phyloP scores from a whole-genome alignment of 2,113 vertebrate species.

The Benitochromis conjunctus region DNA sequence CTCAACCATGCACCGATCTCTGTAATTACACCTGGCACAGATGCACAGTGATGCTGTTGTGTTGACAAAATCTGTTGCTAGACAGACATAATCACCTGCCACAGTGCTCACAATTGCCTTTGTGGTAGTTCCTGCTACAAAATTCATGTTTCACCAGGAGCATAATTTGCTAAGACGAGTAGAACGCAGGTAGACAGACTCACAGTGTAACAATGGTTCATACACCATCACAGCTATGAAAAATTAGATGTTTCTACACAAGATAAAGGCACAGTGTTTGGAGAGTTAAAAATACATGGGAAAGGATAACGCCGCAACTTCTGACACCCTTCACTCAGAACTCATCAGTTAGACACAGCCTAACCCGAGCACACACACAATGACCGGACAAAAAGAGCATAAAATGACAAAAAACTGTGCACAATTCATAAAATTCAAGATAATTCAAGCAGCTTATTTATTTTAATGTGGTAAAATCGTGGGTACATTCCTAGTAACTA shows the following conservation, averaged over 20 bases:
- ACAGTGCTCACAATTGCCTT: not conserved
- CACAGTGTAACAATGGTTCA: not conserved
- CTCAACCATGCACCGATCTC: not conserved
- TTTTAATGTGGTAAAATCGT: not conserved
- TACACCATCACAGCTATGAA: not conserved
- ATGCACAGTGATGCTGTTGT: not conserved
- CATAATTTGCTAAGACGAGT: not conserved
- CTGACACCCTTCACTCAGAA: not conserved
- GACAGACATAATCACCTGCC: not conserved
- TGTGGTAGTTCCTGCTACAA: not conserved
- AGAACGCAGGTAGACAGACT: not conserved
- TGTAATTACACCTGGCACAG: not conserved
- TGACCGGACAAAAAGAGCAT: too few relatives aligned
- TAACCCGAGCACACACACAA: too few relatives aligned
- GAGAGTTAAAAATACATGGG: not conserved
- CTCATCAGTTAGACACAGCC: not conserved
- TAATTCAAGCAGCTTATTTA: not conserved
- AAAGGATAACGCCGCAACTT: not conserved
- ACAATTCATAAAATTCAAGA: not conserved
- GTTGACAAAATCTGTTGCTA: not conserved
- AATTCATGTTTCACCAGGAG: not conserved
- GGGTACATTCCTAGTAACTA: too few relatives aligned
- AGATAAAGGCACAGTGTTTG: not conserved
- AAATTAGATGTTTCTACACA: not conserved
- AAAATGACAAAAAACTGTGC: too few relatives aligned